These are phyloP conservation scores for Temnothorax rugatulus DNA, from an alignment of 2,888 invertebrate genomes.

Conservation along the genomic window DNA sequence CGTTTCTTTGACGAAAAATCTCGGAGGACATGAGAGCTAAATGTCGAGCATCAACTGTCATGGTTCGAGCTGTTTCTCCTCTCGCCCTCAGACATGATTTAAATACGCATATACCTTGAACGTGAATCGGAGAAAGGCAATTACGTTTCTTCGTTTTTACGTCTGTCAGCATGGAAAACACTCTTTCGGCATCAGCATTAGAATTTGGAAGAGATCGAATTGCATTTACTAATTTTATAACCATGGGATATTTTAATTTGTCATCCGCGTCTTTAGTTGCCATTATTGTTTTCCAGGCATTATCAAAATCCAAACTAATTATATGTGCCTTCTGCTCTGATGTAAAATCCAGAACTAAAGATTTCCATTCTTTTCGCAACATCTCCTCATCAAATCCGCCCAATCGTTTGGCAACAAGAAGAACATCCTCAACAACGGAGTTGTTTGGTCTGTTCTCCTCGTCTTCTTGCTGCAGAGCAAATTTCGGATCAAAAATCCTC, in stretches of 20 bases:
- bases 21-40: neutral
- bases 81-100: conserved; percentile 5
- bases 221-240: neutral
- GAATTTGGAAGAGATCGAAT: neutral
- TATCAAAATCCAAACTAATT: too few species aligned
- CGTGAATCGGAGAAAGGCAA: neutral
- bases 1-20: neutral
- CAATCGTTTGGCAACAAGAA: neutral
- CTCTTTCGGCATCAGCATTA: neutral
- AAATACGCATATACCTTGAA: neutral
- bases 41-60: neutral
- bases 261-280: too few species aligned
- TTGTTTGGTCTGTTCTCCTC: neutral
- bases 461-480: neutral
- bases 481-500: neutral
- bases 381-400: neutral
- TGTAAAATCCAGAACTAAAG: neutral
- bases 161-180: neutral
- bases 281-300: too few species aligned
- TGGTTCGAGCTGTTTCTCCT: neutral
- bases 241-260: too few species aligned
- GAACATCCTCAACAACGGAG: neutral
- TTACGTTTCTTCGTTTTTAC: conserved; percentile 5
- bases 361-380: neutral
- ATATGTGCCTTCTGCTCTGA: too few species aligned